A percentile compares a stretch with the other conserved stretches of the same genome.
Evolutionary conservation across 2,113 vertebrate species (phyloP).

Genomic region (Eulemur macaco): DNA sequence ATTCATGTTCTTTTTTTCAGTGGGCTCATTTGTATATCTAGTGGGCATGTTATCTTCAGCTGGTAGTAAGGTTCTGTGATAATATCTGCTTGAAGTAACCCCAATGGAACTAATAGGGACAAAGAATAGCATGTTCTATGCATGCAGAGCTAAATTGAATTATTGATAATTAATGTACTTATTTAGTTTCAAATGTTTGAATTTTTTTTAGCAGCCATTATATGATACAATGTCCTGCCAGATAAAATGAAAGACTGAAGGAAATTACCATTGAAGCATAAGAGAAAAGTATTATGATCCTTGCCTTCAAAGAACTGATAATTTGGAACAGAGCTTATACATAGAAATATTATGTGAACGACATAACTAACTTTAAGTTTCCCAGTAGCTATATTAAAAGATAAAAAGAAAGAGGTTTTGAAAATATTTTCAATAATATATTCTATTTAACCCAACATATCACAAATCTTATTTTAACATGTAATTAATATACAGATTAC

Average conservation of each 20-base stretch:
- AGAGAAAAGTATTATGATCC: background rate
- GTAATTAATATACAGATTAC: background rate
- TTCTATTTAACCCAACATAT: background rate
- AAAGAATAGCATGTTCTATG: background rate
- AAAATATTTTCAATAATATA: background rate
- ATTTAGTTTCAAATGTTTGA: background rate
- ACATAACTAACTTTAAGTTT: constrained; percentile 1
- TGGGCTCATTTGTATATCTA: background rate
- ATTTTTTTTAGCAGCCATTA: background rate
- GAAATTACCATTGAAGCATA: background rate
- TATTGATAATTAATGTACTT: background rate
- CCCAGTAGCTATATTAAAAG: background rate
- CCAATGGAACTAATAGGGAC: background rate
- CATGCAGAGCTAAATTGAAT: background rate
- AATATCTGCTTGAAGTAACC: background rate
- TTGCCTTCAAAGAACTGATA: background rate
- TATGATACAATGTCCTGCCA: background rate
- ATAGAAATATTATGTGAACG: background rate
- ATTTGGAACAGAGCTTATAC: background rate
- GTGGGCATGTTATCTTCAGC: background rate
- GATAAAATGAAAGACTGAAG: background rate
- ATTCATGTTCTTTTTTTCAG: background rate
- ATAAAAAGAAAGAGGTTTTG: background rate
- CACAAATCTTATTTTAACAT: constrained; percentile 17
- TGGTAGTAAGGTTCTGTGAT: background rate